Evolutionary conservation across 2,113 vertebrate species (phyloP), one percentile per base, ranked within the genome.

Genomic region (Phyllostomus hastatus): DNA sequence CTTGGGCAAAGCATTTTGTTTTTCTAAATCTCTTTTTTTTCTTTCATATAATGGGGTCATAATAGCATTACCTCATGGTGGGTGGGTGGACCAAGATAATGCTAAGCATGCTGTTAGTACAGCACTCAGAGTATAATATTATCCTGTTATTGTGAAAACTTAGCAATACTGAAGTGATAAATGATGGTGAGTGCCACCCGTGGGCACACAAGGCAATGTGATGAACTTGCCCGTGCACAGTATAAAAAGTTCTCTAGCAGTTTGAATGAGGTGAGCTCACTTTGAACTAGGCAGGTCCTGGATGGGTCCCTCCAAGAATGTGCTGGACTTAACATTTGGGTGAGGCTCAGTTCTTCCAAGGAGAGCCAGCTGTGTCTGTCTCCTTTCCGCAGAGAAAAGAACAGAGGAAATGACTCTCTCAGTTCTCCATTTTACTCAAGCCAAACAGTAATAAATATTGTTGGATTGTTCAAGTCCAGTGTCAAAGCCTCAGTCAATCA

Each of bases 351-450:
- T 73, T 69, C 54, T 92, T 73, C 61, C 52, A 35, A 92, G 95
- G 69, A 92, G 54, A 93, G 64, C 75, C 87, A 95, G 80, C 88
- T 95, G 78, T 91, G 93, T 88, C 67, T 94, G 90, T 85, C 67
- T 94, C 64, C 80, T 94, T 91, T 95, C 70, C 16, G 10, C 64
- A 87, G 83, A 93, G 93, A n/a, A 54, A 82, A 94, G 73, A 89
- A 10, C 50, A 86, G 94, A 97, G 90, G 94, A 97, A 97, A 92
- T 94, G 87, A 95, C 46, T 94, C 48, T 94, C 61, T 87, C 61
- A 5, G 76, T 88, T 88, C 81, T 95, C 64, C 43, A 59, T 94
- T 90, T 88, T 46, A 4, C 67, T 95, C 26, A 38, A 95, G 88
- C 90, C 90, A 88, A 95, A 83, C 6, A 38, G n/a, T 78, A 85